A percentile compares a stretch with the other conserved stretches of the same genome.
phyloP scores from a whole-genome alignment of 2,797 vertebrate species.

The Pseudopleuronectes americanus region DNA sequence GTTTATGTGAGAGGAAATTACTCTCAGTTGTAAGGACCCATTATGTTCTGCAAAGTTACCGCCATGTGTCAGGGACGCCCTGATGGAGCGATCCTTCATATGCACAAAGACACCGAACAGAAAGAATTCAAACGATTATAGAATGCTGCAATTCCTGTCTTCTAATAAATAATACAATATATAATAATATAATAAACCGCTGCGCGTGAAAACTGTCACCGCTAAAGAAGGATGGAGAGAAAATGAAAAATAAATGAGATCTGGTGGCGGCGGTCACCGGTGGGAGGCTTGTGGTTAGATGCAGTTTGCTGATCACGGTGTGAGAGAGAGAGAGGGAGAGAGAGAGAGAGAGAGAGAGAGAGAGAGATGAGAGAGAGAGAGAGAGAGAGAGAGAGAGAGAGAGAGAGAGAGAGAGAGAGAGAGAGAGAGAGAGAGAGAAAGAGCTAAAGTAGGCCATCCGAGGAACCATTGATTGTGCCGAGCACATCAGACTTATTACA shows the following conservation, averaged over 20 bases:
- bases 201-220: conserved; percentile 9
- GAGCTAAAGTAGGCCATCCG: conserved; percentile 65
- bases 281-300: conserved; percentile 46
- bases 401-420: conserved; percentile 2
- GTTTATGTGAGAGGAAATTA: background rate
- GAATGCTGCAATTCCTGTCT: background rate
- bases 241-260: conserved; percentile 60
- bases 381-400: conserved; percentile 20
- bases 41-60: background rate
- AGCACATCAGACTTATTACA: conserved; percentile 63
- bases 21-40: background rate
- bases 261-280: conserved; percentile 33
- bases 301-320: conserved; percentile 44
- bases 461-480: conserved; percentile 57
- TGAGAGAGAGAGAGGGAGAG: conserved; percentile 10
- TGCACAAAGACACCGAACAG: background rate
- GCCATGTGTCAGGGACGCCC: background rate
- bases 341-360: background rate
- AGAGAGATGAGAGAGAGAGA: conserved; percentile 20
- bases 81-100: background rate
- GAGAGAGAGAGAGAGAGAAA: conserved; percentile 16
- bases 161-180: background rate
- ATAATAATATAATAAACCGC: background rate
- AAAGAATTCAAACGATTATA: background rate
- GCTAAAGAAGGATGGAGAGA: conserved; percentile 11